Evolutionary conservation across 1,140 invertebrate genomes (phyloP).

Genomic region (Holotrichia oblita): DNA sequence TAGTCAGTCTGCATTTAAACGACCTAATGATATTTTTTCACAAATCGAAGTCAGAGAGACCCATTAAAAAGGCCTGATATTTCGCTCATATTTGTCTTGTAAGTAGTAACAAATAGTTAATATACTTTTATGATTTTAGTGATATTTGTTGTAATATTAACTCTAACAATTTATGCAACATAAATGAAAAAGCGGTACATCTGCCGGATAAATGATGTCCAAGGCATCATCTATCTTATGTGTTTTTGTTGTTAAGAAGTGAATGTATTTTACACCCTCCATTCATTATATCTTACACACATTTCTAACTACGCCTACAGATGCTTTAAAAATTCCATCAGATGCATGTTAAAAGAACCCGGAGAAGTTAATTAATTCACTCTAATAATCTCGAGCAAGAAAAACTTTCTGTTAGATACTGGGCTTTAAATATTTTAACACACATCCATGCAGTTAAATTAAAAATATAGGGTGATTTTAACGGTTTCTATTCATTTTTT

Average conservation of each 20-base stretch:
- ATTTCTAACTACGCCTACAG: background rate
- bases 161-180: no score
- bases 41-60: no score
- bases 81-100: no score
- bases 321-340: background rate
- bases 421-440: background rate
- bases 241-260: background rate
- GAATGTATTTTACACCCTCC: background rate
- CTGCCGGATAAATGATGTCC: no score
- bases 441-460: background rate
- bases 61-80: no score
- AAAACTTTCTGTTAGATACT: background rate
- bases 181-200: no score
- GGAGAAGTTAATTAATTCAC: slow-evolving; percentile 4
- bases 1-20: no score
- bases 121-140: no score
- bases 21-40: no score
- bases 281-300: background rate
- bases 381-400: background rate
- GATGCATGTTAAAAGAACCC: background rate
- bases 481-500: slow-evolving; percentile 9
- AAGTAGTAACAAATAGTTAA: no score
- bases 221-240: background rate
- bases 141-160: no score
- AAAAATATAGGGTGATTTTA: background rate